Base-by-base conservation (phyloP, 2,797 vertebrate genomes). In the Aphelocoma californica region DNA sequence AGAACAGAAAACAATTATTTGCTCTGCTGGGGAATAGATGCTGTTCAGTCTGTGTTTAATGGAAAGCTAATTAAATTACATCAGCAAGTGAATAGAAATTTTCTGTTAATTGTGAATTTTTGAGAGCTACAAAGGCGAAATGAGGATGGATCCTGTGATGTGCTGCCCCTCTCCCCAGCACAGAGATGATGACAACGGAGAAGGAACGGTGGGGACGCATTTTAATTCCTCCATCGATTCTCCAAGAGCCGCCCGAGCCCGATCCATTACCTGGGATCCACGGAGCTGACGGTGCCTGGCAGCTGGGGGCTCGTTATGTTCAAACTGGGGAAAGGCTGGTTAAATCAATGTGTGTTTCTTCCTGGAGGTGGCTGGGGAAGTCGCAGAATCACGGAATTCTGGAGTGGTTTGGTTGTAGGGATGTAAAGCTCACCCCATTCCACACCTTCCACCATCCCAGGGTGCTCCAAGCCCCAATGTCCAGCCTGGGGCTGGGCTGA, bases 21-120 rank as follows among this genome's bases (percentile, higher is more conserved):
- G 94, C 95, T 96, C 93, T 95, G 83, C 4, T 92, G 94, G 88
- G 95, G 95, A 67, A 87, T 87, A 57, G 94, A 82, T 81, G 92
- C 95, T 90, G 87, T 77, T 95, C 84, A 92, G 88, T 47, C 81
- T 77, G 86, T 29, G 7, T 93, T 96, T 93, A 95, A 96, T 92
- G 90, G 88, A 13, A 80, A 89, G 88, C 86, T 95, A 94, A 97
- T 97, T 96, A 88, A 95, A 97, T 97, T 93, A 96, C 95, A 91
- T 10, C 74, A 92, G 84, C 85, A 82, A 90, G 62, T 54, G 88
- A 90, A 94, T 56, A 75, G 95, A 24, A 91, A 32, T 83, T 79
- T 92, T 83, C 75, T 38, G 95, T 95, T 97, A 95, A 96, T 97
- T 92, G 88, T 32, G 90, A 82, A 67, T 86, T 90, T 95, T 95